These are phyloP conservation scores for Ommatoiulus sabulosus DNA, from an alignment of 2,888 invertebrate species.

Conservation along the genomic window DNA sequence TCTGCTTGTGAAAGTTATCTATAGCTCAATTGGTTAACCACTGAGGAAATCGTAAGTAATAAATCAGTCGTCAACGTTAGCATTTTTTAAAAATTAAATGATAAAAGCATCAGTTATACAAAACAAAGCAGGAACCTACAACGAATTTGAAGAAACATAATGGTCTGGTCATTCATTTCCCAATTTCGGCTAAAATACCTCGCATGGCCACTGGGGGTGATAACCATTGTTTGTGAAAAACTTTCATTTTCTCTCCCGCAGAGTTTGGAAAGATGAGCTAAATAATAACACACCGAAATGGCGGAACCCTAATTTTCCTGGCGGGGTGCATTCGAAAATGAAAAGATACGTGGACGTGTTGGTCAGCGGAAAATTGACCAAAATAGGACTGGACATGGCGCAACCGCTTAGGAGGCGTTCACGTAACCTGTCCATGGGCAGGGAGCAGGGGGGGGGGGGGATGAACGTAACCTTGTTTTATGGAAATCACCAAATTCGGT, in stretches of 20 bases:
- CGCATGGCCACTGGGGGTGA: constrained; percentile 66
- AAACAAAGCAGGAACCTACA: background rate
- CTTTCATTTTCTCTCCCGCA: constrained; percentile 9
- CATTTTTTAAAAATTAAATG: background rate
- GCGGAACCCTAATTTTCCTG: constrained; percentile 18
- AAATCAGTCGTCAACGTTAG: too few species aligned
- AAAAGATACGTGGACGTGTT: background rate
- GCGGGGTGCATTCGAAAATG: background rate
- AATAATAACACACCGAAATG: background rate
- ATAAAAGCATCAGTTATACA: background rate
- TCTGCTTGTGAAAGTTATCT: too few species aligned
- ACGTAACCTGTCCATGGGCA: background rate
- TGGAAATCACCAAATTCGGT: background rate
- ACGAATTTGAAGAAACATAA: constrained; percentile 51
- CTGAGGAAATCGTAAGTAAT: too few species aligned
- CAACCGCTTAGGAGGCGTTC: background rate
- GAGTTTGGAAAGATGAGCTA: constrained; percentile 10
- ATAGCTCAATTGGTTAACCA: too few species aligned
- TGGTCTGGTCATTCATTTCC: constrained; percentile 67
- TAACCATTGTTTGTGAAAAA: constrained; percentile 42
- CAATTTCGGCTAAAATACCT: constrained; percentile 70
- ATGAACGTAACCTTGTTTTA: background rate
- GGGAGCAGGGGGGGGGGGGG: background rate
- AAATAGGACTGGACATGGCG: background rate
- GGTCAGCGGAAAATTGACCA: constrained; percentile 8